These are phyloP conservation scores for Misgurnus anguillicaudatus DNA, from an alignment of 2,113 vertebrate genomes.

Conservation along the genomic window DNA sequence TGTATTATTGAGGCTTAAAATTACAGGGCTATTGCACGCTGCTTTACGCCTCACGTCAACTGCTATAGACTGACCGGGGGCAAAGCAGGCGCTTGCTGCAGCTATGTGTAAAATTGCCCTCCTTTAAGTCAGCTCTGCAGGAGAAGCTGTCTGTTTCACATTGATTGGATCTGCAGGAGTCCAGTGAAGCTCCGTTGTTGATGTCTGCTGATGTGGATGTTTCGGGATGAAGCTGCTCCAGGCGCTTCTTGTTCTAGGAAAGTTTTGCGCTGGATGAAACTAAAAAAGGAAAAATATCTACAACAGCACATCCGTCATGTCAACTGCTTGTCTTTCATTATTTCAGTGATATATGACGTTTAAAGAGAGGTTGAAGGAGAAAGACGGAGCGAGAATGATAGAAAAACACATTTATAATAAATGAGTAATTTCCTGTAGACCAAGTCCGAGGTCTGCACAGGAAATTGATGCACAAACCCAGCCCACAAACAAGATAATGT, in stretches of 20 bases:
- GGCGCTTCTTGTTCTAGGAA: background rate
- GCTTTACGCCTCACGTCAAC: background rate
- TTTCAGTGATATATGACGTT: background rate
- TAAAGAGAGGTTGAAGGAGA: background rate
- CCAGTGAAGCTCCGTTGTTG: conserved; percentile 7
- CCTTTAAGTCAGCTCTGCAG: conserved; percentile 27
- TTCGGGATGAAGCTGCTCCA: conserved; percentile 15
- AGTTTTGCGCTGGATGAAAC: conserved; percentile 18
- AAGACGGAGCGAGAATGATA: background rate
- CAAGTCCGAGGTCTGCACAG: too few species aligned
- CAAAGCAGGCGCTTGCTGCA: background rate
- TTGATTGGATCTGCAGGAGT: conserved; percentile 35
- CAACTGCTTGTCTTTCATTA: background rate
- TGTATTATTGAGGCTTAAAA: background rate
- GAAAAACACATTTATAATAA: background rate
- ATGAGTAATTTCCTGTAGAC: too few species aligned
- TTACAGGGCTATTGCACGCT: background rate
- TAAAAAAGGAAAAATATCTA: background rate
- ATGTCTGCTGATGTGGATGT: conserved; percentile 8
- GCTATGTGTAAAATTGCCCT: background rate
- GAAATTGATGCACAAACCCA: background rate
- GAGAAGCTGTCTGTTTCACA: conserved; percentile 1
- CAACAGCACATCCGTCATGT: background rate
- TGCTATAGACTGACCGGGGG: background rate
- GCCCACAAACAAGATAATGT: background rate